phyloP scores from a whole-genome alignment of 2,888 invertebrate genomes.

The Opisthograptis luteolata region DNA sequence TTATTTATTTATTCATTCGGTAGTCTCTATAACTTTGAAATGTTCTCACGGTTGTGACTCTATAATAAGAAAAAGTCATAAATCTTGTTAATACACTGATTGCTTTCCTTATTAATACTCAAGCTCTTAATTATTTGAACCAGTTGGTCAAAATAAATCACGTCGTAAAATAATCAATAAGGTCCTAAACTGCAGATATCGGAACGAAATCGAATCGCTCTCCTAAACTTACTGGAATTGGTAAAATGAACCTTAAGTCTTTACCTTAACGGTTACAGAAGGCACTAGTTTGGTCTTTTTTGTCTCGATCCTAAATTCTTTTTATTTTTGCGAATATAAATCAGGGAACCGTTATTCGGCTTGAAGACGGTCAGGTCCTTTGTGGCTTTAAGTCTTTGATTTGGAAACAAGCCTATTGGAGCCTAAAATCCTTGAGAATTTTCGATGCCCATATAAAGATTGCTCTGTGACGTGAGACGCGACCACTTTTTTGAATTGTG shows the following conservation, averaged over 20 bases:
- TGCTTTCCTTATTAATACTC: constrained; percentile 36
- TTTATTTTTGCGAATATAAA: constrained; percentile 58
- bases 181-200: constrained; percentile 27
- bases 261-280: constrained; percentile 1
- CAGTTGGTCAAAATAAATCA: constrained; percentile 26
- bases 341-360: constrained; percentile 60
- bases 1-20: constrained; percentile 15
- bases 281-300: background rate
- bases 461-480: constrained; percentile 12
- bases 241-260: too few relatives aligned
- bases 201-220: constrained; percentile 11
- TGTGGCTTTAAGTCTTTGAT: constrained; percentile 62
- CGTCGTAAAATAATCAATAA: constrained; percentile 29
- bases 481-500: constrained; percentile 1
- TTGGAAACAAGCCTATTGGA: constrained; percentile 42
- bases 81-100: constrained; percentile 34
- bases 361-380: constrained; percentile 52
- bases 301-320: constrained; percentile 39
- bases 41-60: constrained; percentile 32
- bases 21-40: constrained; percentile 6
- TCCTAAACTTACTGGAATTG: too few relatives aligned
- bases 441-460: constrained; percentile 27
- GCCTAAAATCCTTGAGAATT: constrained; percentile 21
- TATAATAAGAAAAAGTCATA: constrained; percentile 22
- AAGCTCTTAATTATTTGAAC: constrained; percentile 29